Conservation (phyloP, 2,113 vertebrate species). For the Andinoacara biseriatus region DNA sequence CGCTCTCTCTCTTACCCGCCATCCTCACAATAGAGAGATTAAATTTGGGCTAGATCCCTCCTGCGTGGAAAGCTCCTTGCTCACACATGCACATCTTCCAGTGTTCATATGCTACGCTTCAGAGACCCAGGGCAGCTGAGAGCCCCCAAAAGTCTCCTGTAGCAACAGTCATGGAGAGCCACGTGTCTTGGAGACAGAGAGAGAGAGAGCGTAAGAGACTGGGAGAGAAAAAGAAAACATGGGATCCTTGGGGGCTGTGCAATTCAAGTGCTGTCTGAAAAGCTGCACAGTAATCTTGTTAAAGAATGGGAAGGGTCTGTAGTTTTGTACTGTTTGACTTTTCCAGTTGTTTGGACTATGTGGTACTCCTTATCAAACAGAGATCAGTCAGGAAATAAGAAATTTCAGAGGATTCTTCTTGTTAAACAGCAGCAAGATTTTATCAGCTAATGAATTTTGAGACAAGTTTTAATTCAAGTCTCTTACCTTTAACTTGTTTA, state of each 20-base stretch:
- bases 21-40: conserved; percentile 76
- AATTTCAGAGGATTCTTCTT: conserved; percentile 12
- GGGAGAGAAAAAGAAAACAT: conserved; percentile 33
- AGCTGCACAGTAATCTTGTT: conserved; percentile 61
- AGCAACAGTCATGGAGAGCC: conserved; percentile 59
- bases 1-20: conserved; percentile 36
- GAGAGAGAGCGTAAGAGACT: conserved; percentile 19
- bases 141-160: conserved; percentile 59
- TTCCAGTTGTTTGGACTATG: conserved; percentile 34
- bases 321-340: conserved; percentile 41
- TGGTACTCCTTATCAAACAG: conserved; percentile 16
- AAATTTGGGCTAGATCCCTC: conserved; percentile 75
- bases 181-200: conserved; percentile 70
- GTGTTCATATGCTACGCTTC: conserved; percentile 60
- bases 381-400: conserved; percentile 12
- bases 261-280: conserved; percentile 63
- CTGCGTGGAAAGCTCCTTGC: conserved; percentile 62
- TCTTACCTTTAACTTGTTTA: background rate
- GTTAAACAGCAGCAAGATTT: conserved; percentile 10
- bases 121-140: conserved; percentile 60
- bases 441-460: conserved; percentile 8
- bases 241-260: conserved; percentile 53
- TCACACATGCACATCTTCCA: conserved; percentile 65
- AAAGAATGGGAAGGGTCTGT: conserved; percentile 46
- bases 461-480: conserved; percentile 26